Evolutionary conservation across 2,113 vertebrate species (phyloP).

Genomic region (Okapia johnstoni): DNA sequence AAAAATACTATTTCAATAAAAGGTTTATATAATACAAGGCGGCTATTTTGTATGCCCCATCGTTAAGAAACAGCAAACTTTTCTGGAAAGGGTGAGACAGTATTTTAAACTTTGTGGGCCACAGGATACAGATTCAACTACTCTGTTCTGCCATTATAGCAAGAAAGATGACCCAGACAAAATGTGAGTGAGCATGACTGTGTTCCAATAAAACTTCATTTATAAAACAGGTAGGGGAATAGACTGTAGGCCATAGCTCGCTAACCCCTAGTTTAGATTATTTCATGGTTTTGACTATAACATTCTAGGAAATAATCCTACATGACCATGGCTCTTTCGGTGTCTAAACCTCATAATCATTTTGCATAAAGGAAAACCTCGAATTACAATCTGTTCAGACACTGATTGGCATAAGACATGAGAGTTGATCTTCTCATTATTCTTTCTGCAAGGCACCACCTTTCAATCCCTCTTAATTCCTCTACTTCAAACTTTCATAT

Average conservation of each 20-base stretch:
- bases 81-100: background rate
- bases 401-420: background rate
- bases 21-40: background rate
- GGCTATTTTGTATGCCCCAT: background rate
- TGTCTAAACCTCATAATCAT: background rate
- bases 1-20: conserved; percentile 20
- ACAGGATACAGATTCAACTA: background rate
- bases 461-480: background rate
- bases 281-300: background rate
- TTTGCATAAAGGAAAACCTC: background rate
- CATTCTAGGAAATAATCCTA: background rate
- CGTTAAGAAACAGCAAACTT: background rate
- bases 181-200: background rate
- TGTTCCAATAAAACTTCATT: background rate
- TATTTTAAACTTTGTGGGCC: background rate
- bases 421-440: background rate
- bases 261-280: background rate
- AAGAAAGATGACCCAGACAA: background rate
- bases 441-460: background rate
- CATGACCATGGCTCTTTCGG: background rate
- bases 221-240: background rate
- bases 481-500: background rate
- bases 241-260: background rate
- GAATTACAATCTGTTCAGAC: background rate
- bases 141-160: background rate